Evolutionary conservation across 2,888 invertebrate species (phyloP).

Genomic region (Leucophenga montana): DNA sequence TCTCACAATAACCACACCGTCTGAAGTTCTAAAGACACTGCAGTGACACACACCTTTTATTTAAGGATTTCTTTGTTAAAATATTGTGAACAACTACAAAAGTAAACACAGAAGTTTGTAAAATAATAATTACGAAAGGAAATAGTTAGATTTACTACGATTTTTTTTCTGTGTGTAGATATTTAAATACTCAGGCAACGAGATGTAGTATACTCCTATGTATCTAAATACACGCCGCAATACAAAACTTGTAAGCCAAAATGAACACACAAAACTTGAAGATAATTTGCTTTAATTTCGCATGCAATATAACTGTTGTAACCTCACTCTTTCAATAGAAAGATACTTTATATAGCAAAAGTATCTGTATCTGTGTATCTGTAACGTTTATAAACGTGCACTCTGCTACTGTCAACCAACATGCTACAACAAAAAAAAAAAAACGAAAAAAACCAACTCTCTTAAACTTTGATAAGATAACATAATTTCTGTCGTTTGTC

Average conservation of each 20-base stretch:
- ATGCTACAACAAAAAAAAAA: conserved; percentile 41
- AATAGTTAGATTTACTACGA: too few species aligned
- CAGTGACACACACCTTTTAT: too few species aligned
- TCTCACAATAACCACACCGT: too few species aligned
- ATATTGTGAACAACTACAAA: too few species aligned
- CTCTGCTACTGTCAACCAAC: conserved; percentile 2
- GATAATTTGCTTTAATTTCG: conserved; percentile 59
- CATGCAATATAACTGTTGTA: conserved; percentile 33
- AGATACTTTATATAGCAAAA: conserved; percentile 40
- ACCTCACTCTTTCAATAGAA: conserved; percentile 32
- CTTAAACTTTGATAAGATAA: conserved; percentile 64
- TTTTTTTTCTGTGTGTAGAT: too few species aligned
- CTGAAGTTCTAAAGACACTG: too few species aligned
- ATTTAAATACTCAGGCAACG: too few species aligned
- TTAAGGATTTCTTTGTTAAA: too few species aligned
- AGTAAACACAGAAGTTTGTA: too few species aligned
- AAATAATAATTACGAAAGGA: too few species aligned
- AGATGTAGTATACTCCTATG: too few species aligned
- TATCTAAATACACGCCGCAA: neutral
- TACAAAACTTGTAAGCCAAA: conserved; percentile 34
- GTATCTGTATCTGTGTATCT: neutral
- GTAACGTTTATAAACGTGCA: conserved; percentile 3
- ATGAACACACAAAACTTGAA: conserved; percentile 49
- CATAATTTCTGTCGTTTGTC: conserved; percentile 68
- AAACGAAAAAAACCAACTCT: conserved; percentile 39